Evolutionary conservation across 2,113 vertebrate species (phyloP), one percentile per base, ranked within the genome.

Genomic region (Sinocyclocheilus rhinocerous): DNA sequence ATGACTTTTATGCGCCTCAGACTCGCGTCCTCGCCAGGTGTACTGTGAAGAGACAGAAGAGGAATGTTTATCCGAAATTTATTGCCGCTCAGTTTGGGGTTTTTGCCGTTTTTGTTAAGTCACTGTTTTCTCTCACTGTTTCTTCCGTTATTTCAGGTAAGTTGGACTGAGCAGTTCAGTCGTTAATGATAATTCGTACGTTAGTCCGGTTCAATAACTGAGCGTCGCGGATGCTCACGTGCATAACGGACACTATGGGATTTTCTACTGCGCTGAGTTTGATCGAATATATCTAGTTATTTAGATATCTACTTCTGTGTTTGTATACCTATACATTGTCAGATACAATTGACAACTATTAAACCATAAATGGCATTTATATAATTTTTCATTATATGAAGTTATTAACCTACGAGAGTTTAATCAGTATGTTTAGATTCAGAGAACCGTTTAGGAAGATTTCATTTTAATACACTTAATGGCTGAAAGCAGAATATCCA

Each of bases 141-240:
- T 45, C 83, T 90, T 45, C 88, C 89, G n/a, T 81, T 89, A 20
- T 82, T 87, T 52, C 90, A 90, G 90, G 91, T 92, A 83, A 84
- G 91, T 86, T 72, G 48, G 45, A 48, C n/a, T 50, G 16, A 73
- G 76, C 22, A 81, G 12, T 45, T 42, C 2, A 42, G 65, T 45
- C 76, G 24, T 45, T 73, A 13, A n/a, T 61, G 39, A 26, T 85
- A 59, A 67, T 72, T 70, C 16, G 42, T 10, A 67, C 42, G 39
- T 42, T 8, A 10, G 42, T 76, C 39, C 16, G 39, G 59, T 81
- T 12, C 55, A 24, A 1, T 61, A 24, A 24, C 55, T 22, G 20
- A 61, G 57, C 3, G n/a, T 42, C 22, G 42, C n/a, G n/a, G 9
- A 81, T 29, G 39, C 26, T 39, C 79, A 81, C 39, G 61, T 81